Evolutionary conservation across 2,888 invertebrate species (phyloP).

Genomic region (Euclidia mi): DNA sequence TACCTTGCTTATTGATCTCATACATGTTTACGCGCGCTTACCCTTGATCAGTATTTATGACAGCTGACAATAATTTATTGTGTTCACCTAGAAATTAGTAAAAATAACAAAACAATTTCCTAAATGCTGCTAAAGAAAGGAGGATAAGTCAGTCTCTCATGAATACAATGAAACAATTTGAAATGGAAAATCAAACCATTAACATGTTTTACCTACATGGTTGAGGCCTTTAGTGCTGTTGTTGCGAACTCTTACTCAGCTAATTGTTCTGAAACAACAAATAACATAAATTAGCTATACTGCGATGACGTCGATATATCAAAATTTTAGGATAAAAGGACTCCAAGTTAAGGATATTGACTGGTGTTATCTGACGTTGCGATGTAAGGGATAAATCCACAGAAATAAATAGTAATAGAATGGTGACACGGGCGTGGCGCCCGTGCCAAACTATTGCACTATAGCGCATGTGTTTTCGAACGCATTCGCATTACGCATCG

Average conservation of each 20-base stretch:
- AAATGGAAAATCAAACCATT: constrained; percentile 78
- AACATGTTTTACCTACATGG: constrained; percentile 74
- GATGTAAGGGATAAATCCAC: too few relatives aligned
- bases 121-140: constrained; percentile 86
- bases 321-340: too few relatives aligned
- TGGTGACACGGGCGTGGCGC: too few relatives aligned
- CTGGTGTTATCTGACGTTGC: too few relatives aligned
- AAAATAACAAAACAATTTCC: constrained; percentile 81
- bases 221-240: constrained; percentile 53
- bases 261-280: constrained; percentile 75
- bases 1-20: constrained; percentile 75
- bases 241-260: constrained; percentile 69
- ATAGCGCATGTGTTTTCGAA: too few relatives aligned
- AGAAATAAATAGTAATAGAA: too few relatives aligned
- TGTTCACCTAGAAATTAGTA: constrained; percentile 67
- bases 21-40: constrained; percentile 59
- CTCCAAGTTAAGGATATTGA: too few relatives aligned
- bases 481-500: too few relatives aligned
- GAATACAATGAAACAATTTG: constrained; percentile 81
- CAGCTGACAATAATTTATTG: constrained; percentile 67
- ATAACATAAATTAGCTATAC: too few relatives aligned
- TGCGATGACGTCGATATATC: too few relatives aligned
- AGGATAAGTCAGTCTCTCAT: constrained; percentile 87
- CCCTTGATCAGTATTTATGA: constrained; percentile 56
- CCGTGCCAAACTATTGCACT: too few relatives aligned